These are phyloP conservation scores for Actinostola sp. DNA, from an alignment of 92 coral and sea anemone species.

Conservation along the genomic window DNA sequence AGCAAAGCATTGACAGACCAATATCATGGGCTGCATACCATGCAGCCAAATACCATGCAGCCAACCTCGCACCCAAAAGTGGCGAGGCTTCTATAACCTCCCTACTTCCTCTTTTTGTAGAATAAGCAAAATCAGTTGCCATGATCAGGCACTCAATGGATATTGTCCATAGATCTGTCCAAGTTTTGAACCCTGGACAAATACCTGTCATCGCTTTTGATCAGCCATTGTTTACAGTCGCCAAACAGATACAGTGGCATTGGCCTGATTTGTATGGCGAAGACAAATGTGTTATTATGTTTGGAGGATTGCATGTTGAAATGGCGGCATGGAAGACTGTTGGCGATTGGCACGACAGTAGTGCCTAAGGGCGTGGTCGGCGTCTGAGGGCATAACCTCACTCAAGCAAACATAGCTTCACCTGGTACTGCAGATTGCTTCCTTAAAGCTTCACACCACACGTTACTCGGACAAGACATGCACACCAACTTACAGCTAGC, in stretches of 20 bases:
- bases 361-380: conserved; percentile 53
- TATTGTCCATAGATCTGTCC: too few species aligned
- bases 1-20: too few species aligned
- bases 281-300: conserved; percentile 43
- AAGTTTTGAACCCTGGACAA: too few species aligned
- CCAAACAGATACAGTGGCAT: conserved; percentile 51
- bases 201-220: too few species aligned
- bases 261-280: conserved; percentile 55
- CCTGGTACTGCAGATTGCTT: conserved; percentile 60
- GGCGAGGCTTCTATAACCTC: too few species aligned
- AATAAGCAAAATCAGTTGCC: too few species aligned
- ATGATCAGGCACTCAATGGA: too few species aligned
- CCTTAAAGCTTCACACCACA: conserved; percentile 41
- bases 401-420: conserved; percentile 48
- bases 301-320: conserved; percentile 55
- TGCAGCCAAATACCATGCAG: too few species aligned
- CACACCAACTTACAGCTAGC: conserved; percentile 46
- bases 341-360: conserved; percentile 32
- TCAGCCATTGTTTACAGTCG: conserved; percentile 11
- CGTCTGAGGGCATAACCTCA: too few species aligned
- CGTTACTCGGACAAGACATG: conserved; percentile 45
- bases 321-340: conserved; percentile 33
- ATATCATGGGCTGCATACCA: too few species aligned
- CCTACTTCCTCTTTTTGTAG: too few species aligned
- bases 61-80: too few species aligned